These are phyloP conservation scores for Platyscapa corneri DNA, from an alignment of 1,140 invertebrate genomes.

Conservation along the genomic window DNA sequence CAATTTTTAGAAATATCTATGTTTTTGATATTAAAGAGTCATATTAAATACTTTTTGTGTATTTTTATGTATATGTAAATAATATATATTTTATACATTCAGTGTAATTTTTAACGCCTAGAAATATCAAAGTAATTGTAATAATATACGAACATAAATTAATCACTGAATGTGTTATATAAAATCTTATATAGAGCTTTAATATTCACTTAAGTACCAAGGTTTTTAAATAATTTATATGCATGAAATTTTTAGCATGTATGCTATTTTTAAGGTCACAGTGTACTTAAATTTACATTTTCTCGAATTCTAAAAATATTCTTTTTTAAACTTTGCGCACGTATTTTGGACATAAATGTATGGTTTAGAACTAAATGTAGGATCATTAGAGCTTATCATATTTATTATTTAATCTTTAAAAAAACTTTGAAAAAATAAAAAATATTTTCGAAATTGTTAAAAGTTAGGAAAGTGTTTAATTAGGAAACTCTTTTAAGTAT, in stretches of 20 bases:
- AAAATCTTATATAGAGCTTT: background rate
- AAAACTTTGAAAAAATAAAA: background rate
- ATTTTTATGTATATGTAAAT: too few species aligned
- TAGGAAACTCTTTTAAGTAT: too few species aligned
- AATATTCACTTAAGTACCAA: background rate
- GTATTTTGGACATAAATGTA: background rate
- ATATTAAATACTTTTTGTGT: too few species aligned
- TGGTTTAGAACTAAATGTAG: background rate
- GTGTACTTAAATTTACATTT: conserved; percentile 1
- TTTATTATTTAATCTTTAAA: background rate
- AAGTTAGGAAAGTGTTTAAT: background rate
- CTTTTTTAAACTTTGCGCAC: background rate
- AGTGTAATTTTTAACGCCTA: background rate
- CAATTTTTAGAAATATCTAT: background rate
- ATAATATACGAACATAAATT: too few species aligned
- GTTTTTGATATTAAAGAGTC: too few species aligned
- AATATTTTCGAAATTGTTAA: background rate
- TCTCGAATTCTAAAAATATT: background rate
- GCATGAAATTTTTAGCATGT: background rate
- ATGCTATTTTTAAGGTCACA: background rate
- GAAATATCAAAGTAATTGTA: background rate
- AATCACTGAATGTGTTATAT: too few species aligned
- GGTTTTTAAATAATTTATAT: background rate
- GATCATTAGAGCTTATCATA: background rate
- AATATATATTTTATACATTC: too few species aligned